Evolutionary conservation across 2,888 invertebrate species (phyloP).

Genomic region (Megamerina dolium): DNA sequence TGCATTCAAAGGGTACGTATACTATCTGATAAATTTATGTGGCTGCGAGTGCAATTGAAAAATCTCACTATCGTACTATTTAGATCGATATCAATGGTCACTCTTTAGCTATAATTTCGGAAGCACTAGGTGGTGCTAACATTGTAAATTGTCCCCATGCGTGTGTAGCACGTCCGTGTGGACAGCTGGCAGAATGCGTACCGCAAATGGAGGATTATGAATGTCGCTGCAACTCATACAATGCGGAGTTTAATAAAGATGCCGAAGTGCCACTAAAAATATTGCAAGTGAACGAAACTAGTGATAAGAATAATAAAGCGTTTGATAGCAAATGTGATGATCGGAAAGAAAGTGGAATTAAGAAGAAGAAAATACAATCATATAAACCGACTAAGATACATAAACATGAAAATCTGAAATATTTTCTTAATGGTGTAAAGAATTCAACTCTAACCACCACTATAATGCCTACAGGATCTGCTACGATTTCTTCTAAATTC

Average conservation of each 20-base stretch:
- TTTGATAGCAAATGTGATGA: too few species aligned
- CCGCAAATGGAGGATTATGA: constrained; percentile 57
- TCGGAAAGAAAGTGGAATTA: too few species aligned
- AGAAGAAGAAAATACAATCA: constrained; percentile 12
- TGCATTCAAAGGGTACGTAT: constrained; percentile 80
- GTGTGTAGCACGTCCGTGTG: constrained; percentile 56
- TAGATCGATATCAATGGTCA: constrained; percentile 78
- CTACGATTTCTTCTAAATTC: too few species aligned
- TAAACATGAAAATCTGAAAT: not conserved
- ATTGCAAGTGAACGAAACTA: constrained; percentile 24
- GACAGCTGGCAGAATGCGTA: constrained; percentile 53
- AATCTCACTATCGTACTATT: too few species aligned
- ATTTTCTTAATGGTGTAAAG: constrained; percentile 16
- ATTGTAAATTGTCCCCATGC: constrained; percentile 87
- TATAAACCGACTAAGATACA: constrained; percentile 19
- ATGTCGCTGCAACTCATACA: constrained; percentile 57
- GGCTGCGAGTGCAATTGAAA: too few species aligned
- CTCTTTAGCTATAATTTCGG: constrained; percentile 72
- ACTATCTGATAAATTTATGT: too few species aligned
- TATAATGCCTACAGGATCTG: constrained; percentile 3
- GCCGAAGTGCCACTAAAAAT: constrained; percentile 36
- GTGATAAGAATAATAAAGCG: constrained; percentile 19
- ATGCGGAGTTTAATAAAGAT: constrained; percentile 45
- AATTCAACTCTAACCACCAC: constrained; percentile 13
- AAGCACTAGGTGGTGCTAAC: constrained; percentile 84